phyloP scores from a whole-genome alignment of 2,113 vertebrate species.

The Piprites chloris region DNA sequence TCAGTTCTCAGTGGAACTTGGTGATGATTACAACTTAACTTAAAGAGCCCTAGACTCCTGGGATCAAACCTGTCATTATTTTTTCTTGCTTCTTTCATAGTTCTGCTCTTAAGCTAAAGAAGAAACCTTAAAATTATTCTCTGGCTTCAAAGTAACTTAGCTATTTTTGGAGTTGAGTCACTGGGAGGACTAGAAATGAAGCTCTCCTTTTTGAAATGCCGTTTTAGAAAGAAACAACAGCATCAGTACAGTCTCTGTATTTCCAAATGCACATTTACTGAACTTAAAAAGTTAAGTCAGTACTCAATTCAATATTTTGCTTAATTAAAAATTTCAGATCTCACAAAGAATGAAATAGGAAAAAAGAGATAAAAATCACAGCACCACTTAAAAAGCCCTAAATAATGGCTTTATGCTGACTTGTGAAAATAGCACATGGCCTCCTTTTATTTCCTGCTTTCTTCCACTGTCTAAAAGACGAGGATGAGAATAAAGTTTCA shows the following conservation, averaged over 20 bases:
- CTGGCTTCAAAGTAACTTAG: background rate
- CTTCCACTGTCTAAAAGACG: background rate
- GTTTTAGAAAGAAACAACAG: background rate
- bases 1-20: background rate
- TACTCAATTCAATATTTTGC: background rate
- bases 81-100: background rate
- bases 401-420: background rate
- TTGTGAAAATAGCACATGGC: background rate
- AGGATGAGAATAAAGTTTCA: background rate
- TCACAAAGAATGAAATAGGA: background rate
- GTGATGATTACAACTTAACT: background rate
- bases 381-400: background rate
- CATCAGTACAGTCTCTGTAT: background rate
- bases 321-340: background rate
- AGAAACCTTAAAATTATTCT: background rate
- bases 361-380: background rate
- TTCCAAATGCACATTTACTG: background rate
- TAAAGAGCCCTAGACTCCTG: background rate
- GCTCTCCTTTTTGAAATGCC: background rate
- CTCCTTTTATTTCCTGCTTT: background rate
- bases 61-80: background rate
- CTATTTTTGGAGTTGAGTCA: background rate
- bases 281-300: background rate
- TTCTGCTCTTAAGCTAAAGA: background rate
- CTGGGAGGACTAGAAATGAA: background rate